Conservation (phyloP, 2,113 vertebrate species). For the Salvator merianae region DNA sequence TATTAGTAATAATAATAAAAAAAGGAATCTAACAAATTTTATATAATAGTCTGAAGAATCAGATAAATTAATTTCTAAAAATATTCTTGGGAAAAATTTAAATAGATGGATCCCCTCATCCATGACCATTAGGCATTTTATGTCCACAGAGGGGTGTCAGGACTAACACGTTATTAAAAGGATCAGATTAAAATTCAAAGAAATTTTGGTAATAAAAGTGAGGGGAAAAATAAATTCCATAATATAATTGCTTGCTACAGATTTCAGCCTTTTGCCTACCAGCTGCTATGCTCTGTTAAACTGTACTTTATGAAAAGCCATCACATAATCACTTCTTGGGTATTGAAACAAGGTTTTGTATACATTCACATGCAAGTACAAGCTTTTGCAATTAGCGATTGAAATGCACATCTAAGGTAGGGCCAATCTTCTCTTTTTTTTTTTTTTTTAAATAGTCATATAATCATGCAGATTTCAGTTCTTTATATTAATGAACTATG, state of each 20-base stretch:
- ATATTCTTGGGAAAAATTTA: conserved; percentile 68
- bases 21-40: conserved; percentile 65
- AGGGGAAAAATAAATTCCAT: conserved; percentile 52
- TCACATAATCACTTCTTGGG: conserved; percentile 62
- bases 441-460: conserved; percentile 32
- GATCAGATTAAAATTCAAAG: conserved; percentile 70
- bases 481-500: neutral
- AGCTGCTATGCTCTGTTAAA: conserved; percentile 73
- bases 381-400: conserved; percentile 63
- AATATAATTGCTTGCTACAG: conserved; percentile 74
- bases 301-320: conserved; percentile 71
- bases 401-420: conserved; percentile 22
- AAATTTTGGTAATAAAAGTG: conserved; percentile 73
- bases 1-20: conserved; percentile 60
- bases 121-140: conserved; percentile 64
- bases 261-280: conserved; percentile 65
- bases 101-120: conserved; percentile 70
- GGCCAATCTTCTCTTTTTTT: no score
- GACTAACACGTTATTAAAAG: conserved; percentile 71
- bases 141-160: conserved; percentile 62
- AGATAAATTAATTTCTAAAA: conserved; percentile 72
- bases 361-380: conserved; percentile 58
- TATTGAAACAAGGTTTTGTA: conserved; percentile 67
- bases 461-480: conserved; percentile 49
- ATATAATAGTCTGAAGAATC: conserved; percentile 67